These are phyloP conservation scores for Oriolus oriolus DNA, from an alignment of 2,113 vertebrate species.

Conservation along the genomic window DNA sequence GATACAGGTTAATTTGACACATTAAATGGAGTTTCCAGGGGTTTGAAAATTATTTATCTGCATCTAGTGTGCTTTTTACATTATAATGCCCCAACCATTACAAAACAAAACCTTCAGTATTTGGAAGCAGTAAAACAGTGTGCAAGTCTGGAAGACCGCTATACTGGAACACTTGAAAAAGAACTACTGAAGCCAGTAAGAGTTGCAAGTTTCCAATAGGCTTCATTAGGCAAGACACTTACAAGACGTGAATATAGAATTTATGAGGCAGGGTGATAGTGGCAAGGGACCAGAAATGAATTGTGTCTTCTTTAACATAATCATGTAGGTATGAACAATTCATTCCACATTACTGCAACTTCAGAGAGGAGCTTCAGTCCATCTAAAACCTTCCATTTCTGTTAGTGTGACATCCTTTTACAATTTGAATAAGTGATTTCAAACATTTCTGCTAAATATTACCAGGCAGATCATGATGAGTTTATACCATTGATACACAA, in stretches of 20 bases:
- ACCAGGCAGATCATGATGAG: background rate
- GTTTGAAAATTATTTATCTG: background rate
- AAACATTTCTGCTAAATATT: background rate
- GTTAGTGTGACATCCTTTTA: background rate
- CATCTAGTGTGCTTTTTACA: background rate
- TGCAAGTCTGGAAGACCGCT: background rate
- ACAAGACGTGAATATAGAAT: background rate
- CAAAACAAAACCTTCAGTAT: background rate
- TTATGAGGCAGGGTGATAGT: background rate
- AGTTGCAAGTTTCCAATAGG: background rate
- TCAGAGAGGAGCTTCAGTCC: background rate
- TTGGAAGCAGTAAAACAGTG: background rate
- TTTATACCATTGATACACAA: background rate
- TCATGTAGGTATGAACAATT: background rate
- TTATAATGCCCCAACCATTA: fast-evolving
- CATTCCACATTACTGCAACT: background rate
- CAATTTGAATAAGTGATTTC: background rate
- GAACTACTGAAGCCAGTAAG: background rate
- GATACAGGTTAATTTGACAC: background rate
- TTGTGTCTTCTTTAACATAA: background rate
- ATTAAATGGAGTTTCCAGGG: background rate
- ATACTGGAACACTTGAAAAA: background rate
- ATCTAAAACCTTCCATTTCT: background rate
- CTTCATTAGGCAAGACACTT: background rate
- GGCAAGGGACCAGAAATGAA: background rate